Base-by-base conservation (phyloP, 2,113 vertebrate genomes). In the Daphoenositta chrysoptera region DNA sequence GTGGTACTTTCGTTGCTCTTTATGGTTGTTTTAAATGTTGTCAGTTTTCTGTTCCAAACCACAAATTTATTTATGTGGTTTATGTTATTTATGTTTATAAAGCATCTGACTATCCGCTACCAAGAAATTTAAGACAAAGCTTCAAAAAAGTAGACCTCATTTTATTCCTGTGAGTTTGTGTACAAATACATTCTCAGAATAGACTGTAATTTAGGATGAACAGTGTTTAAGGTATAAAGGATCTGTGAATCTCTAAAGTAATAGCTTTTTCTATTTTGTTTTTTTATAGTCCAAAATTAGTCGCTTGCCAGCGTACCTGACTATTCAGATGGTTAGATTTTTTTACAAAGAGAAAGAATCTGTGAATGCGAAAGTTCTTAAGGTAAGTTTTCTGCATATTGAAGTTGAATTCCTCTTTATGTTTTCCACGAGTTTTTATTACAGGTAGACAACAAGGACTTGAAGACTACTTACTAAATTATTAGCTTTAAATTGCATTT, bases 281-380 rank as follows among this genome's bases (percentile, higher is more conserved):
- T 90, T 14, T 91, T 56, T 81, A 45, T 13, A 99, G 99, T 99
- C 99, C 57, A 99, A 99, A 98, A 99, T 99, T 80, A 99, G 98
- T 95, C 99, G 99, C 35, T 97, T 99, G 78, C 99, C 99, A 86
- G 99, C 99, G 1, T 99, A 99, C 97, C 95, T 99, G 97, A 99
- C 99, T 28, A 98, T 99, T 97, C 99, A 99, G 97, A 99, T 99
- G 99, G 99, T 99, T 89, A 97, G 99, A 42, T 99, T 99, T 98
- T 99, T 99, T 98, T 99, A 99, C 98, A 99, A 99, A 98, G 99
- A 99, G 95, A 99, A 99, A 96, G 99, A 99, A 97, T 99, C 99
- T 48, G 99, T 99, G 95, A 99, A 99, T 96, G 99, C 99, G 96
- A 99, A 99, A 99, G 99, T 99, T 97, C 98, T 99, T 50, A 99